Conservation (phyloP, 2,888 invertebrate genomes). For the Incurvaria masculella region DNA sequence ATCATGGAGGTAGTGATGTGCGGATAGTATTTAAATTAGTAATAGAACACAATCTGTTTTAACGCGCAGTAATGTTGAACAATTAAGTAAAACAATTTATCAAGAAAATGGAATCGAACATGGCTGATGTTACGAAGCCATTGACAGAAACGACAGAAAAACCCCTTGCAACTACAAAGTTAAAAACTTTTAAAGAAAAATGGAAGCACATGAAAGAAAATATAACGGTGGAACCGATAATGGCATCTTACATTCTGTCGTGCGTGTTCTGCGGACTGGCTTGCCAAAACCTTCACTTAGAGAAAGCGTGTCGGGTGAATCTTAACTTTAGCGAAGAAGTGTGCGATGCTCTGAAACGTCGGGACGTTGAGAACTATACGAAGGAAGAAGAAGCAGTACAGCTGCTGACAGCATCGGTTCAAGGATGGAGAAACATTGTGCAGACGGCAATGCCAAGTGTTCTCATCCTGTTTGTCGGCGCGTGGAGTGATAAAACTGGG, state of each 20-base stretch:
- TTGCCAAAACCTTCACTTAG: conserved; percentile 79
- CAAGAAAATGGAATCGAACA: conserved; percentile 22
- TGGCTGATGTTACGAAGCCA: conserved; percentile 44
- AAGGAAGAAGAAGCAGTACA: conserved; percentile 63
- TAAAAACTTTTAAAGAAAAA: conserved; percentile 35
- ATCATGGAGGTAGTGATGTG: too few species aligned
- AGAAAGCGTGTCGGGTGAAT: conserved; percentile 83
- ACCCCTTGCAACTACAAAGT: conserved; percentile 24
- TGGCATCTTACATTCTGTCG: conserved; percentile 67
- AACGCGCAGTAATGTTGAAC: conserved; percentile 14
- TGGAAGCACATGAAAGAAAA: conserved; percentile 52
- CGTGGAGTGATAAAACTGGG: conserved; percentile 61
- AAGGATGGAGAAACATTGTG: conserved; percentile 56
- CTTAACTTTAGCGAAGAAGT: conserved; percentile 68
- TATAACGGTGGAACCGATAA: conserved; percentile 67
- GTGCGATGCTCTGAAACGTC: conserved; percentile 69
- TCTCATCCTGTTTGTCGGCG: conserved; percentile 57
- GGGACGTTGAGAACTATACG: conserved; percentile 69
- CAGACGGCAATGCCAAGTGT: conserved; percentile 56
- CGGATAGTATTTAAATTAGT: too few species aligned
- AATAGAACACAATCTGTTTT: too few species aligned
- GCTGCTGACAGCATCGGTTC: conserved; percentile 55
- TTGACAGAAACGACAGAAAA: conserved; percentile 32
- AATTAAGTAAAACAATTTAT: conserved; percentile 1
- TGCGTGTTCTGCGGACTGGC: conserved; percentile 70